These are phyloP conservation scores for Scophthalmus maximus DNA, from an alignment of 2,113 vertebrate species.

Conservation along the genomic window DNA sequence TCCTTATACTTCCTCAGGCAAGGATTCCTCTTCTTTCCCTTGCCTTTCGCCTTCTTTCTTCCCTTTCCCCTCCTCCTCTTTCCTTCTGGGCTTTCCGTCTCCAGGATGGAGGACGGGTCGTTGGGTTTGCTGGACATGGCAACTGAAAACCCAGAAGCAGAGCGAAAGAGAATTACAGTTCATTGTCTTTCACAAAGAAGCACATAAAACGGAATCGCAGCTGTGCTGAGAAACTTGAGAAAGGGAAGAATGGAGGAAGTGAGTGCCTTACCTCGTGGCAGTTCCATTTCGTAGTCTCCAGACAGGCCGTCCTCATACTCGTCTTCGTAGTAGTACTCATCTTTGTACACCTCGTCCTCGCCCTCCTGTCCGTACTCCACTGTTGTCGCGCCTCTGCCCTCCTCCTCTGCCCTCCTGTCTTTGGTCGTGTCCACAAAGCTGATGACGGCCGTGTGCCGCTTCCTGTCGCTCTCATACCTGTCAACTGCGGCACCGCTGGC, in stretches of 20 bases:
- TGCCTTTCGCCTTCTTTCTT: constrained; percentile 87
- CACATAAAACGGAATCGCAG: no score
- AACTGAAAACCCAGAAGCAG: constrained; percentile 76
- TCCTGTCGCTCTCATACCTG: constrained; percentile 72
- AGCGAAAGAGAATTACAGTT: neutral
- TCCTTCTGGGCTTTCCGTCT: constrained; percentile 44
- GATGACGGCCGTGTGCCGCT: constrained; percentile 75
- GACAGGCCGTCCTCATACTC: constrained; percentile 77
- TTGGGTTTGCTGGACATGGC: constrained; percentile 91
- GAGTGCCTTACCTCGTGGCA: constrained; percentile 73
- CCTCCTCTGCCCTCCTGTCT: constrained; percentile 63
- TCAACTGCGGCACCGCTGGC: constrained; percentile 79
- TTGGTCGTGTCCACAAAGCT: constrained; percentile 72
- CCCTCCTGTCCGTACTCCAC: constrained; percentile 38
- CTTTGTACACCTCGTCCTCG: constrained; percentile 61
- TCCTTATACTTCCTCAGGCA: constrained; percentile 93
- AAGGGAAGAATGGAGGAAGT: neutral
- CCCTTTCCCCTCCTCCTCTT: constrained; percentile 80
- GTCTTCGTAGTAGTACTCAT: constrained; percentile 69
- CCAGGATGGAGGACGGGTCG: constrained; percentile 73
- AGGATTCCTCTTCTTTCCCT: constrained; percentile 93
- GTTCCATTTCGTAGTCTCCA: constrained; percentile 69
- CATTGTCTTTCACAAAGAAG: no score
- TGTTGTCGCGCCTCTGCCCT: constrained; percentile 36
- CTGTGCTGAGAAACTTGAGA: neutral